These are phyloP conservation scores for Platynereis dumerilii DNA, from an alignment of 2,888 invertebrate species.

Conservation along the genomic window DNA sequence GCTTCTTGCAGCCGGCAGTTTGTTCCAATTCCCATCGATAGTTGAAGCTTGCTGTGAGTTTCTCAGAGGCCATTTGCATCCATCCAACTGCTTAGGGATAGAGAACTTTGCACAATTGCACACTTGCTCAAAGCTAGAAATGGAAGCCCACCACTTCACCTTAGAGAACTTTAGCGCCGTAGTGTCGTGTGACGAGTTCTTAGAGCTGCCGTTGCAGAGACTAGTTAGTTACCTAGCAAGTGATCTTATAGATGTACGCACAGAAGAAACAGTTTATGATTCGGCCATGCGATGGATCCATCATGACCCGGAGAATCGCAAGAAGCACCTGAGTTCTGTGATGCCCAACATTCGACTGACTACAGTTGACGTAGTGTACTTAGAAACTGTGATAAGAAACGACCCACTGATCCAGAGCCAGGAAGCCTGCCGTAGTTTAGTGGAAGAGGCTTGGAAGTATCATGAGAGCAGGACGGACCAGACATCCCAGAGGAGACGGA, in stretches of 20 bases:
- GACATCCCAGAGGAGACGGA: conserved; percentile 52
- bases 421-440: conserved; percentile 46
- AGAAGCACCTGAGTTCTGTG: conserved; percentile 43
- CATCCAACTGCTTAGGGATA: conserved; percentile 61
- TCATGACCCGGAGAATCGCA: conserved; percentile 50
- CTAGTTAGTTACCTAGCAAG: conserved; percentile 52
- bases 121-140: conserved; percentile 53
- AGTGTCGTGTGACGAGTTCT: conserved; percentile 58
- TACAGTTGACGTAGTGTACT: conserved; percentile 50
- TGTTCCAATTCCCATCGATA: conserved; percentile 61
- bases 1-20: conserved; percentile 57
- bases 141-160: conserved; percentile 51
- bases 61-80: conserved; percentile 56
- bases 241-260: conserved; percentile 58
- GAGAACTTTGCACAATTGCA: conserved; percentile 61
- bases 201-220: conserved; percentile 52
- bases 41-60: conserved; percentile 55
- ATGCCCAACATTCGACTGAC: conserved; percentile 53
- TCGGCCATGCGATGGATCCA: conserved; percentile 59
- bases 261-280: conserved; percentile 57
- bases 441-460: conserved; percentile 51
- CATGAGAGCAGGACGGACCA: conserved; percentile 54
- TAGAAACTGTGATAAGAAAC: conserved; percentile 45
- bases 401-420: conserved; percentile 50
- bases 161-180: conserved; percentile 59